A percentile compares a stretch with the other conserved stretches of the same genome.
Evolutionary conservation across 2,797 vertebrate genomes (phyloP).

Genomic region (Phataginus tetradactyla): DNA sequence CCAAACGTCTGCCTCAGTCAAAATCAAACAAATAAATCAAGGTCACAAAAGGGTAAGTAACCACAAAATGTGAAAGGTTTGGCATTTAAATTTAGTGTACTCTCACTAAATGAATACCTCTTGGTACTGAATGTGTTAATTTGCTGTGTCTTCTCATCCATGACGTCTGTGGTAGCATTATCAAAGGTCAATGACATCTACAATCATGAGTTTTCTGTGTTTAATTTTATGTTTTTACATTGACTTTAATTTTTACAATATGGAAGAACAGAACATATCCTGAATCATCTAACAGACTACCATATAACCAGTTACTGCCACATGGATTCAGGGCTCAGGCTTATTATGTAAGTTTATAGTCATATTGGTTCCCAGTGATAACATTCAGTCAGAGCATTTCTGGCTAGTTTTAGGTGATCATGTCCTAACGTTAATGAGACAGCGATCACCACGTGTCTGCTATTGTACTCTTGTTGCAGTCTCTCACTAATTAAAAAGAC

Average conservation of each 20-base stretch:
- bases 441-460: slow-evolving; percentile 29
- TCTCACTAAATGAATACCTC: background rate
- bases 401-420: slow-evolving; percentile 17
- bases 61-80: background rate
- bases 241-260: slow-evolving; percentile 34
- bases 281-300: background rate
- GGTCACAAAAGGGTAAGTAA: background rate
- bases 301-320: background rate
- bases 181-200: background rate
- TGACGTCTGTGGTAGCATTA: background rate
- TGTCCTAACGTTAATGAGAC: slow-evolving; percentile 54
- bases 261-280: background rate
- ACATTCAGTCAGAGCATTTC: background rate
- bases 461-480: slow-evolving; percentile 70
- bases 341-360: background rate
- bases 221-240: background rate
- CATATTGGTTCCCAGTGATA: background rate
- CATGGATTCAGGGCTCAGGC: background rate
- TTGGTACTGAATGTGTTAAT: background rate
- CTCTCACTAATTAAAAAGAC: slow-evolving; percentile 75
- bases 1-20: background rate
- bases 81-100: background rate
- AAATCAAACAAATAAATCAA: background rate
- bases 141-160: background rate
- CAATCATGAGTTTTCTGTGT: background rate